Percentiles rank a stretch among this genome's conserved stretches.
Evolutionary conservation across 2,888 invertebrate species (phyloP).

Genomic region (Idaea straminata): DNA sequence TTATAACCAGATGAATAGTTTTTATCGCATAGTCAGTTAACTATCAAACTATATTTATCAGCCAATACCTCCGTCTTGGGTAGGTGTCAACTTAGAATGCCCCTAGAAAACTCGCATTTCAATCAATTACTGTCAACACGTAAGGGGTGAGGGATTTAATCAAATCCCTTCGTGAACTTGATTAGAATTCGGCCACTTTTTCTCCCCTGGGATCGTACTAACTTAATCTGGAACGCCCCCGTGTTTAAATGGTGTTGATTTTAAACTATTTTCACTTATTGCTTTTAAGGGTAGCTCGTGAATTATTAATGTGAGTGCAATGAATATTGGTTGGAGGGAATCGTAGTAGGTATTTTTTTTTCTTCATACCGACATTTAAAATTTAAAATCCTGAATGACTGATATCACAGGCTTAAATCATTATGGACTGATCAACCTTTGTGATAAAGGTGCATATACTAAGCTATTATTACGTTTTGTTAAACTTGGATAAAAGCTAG

Average conservation of each 20-base stretch:
- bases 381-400: too few relatives aligned
- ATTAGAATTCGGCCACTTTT: conserved; percentile 68
- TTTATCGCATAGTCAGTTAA: too few relatives aligned
- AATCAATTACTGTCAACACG: conserved; percentile 77
- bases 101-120: conserved; percentile 45
- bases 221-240: conserved; percentile 70
- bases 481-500: too few relatives aligned
- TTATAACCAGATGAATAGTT: too few relatives aligned
- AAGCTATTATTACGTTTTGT: too few relatives aligned
- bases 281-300: conserved; percentile 31
- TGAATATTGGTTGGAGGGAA: not conserved
- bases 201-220: conserved; percentile 56
- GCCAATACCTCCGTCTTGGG: not conserved
- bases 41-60: not conserved
- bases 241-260: conserved; percentile 69
- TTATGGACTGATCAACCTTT: too few relatives aligned
- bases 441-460: too few relatives aligned
- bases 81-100: conserved; percentile 9
- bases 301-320: conserved; percentile 10
- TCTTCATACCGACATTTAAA: too few relatives aligned
- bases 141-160: conserved; percentile 74
- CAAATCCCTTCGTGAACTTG: conserved; percentile 67
- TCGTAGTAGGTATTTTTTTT: not conserved
- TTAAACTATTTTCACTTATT: conserved; percentile 68
- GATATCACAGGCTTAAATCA: too few relatives aligned